These are phyloP conservation scores for Petromus typicus DNA, from an alignment of 2,113 vertebrate genomes.

Conservation along the genomic window DNA sequence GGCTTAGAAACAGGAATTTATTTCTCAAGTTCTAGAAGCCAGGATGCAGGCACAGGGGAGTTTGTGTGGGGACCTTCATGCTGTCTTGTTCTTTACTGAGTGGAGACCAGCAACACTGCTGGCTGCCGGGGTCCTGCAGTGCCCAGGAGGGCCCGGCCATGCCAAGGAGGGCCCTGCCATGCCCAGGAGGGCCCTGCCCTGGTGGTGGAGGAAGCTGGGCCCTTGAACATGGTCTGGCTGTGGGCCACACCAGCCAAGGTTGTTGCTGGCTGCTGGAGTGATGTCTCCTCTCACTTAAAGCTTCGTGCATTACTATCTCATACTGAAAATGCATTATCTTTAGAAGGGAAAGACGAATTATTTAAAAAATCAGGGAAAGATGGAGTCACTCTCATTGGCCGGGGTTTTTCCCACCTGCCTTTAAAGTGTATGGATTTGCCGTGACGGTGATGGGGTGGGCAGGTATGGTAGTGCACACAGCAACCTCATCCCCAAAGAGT, in stretches of 20 bases:
- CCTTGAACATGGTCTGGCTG: neutral
- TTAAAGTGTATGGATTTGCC: accelerated
- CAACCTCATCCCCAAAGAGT: accelerated
- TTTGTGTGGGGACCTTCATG: neutral
- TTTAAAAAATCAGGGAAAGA: neutral
- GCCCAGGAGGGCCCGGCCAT: neutral
- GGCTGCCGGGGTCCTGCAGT: neutral
- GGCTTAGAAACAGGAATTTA: neutral
- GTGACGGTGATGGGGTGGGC: accelerated
- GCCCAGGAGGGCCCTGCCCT: neutral
- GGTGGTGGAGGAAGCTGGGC: neutral
- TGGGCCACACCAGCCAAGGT: too few species aligned
- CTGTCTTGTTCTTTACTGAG: neutral
- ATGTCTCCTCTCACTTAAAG: accelerated
- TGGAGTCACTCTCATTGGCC: accelerated
- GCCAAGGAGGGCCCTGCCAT: accelerated
- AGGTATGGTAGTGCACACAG: neutral
- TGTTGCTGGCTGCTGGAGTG: neutral
- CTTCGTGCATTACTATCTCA: neutral
- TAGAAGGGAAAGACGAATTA: neutral
- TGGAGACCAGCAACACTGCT: neutral
- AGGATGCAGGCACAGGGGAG: neutral
- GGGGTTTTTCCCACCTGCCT: neutral
- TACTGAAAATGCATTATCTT: neutral
- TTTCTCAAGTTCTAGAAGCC: neutral